Evolutionary conservation across 2,888 invertebrate genomes (phyloP).

Genomic region (Heliconius aoede): DNA sequence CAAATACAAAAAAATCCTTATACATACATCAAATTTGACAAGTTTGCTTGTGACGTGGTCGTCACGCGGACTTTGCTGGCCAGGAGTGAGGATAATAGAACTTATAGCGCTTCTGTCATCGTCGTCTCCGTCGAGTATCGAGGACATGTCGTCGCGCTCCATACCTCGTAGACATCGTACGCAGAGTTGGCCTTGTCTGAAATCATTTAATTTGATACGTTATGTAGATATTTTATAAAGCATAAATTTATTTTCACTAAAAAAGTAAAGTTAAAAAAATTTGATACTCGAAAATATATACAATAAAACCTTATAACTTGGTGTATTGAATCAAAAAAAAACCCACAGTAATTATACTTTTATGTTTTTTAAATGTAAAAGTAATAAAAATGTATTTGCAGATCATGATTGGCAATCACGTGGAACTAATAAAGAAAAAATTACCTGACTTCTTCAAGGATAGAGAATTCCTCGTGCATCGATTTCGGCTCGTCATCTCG

Average conservation of each 20-base stretch:
- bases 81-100: conserved; percentile 75
- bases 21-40: conserved; percentile 84
- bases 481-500: conserved; percentile 90
- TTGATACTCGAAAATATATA: no score
- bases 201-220: conserved; percentile 37
- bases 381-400: neutral
- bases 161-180: conserved; percentile 89
- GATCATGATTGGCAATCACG: neutral
- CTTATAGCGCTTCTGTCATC: conserved; percentile 87
- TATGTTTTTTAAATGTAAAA: no score
- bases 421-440: neutral
- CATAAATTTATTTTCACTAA: neutral
- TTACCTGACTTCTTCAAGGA: conserved; percentile 93
- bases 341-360: neutral
- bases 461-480: conserved; percentile 92
- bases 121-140: conserved; percentile 88
- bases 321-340: neutral
- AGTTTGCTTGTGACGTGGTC: conserved; percentile 77
- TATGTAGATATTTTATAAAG: neutral
- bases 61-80: conserved; percentile 73
- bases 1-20: neutral
- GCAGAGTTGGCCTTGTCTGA: conserved; percentile 92
- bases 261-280: no score
- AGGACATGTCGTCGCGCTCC: conserved; percentile 85
- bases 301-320: neutral